Conservation (phyloP, 2,113 vertebrate genomes). For the Eidolon helvum region DNA sequence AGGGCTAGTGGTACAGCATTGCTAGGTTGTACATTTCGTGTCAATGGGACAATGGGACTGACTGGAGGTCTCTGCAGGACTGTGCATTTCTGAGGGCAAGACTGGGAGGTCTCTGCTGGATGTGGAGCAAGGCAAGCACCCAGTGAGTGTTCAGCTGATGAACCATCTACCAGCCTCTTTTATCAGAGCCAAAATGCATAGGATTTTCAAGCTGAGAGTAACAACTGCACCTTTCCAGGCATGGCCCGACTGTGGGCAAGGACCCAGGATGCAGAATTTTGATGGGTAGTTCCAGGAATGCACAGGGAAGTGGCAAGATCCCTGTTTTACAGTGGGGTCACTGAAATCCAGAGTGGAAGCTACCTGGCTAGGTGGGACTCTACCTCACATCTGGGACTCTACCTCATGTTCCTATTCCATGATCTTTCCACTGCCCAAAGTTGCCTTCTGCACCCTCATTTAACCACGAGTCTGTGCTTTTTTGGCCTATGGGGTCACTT, state of each 20-base stretch:
- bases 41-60: background rate
- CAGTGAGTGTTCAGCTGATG: background rate
- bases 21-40: background rate
- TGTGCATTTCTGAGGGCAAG: background rate
- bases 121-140: background rate
- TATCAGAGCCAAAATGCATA: background rate
- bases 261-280: background rate
- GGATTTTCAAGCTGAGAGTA: background rate
- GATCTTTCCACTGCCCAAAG: background rate
- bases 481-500: background rate
- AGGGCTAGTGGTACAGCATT: too few species aligned
- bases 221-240: background rate
- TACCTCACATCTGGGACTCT: background rate
- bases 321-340: background rate
- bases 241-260: background rate
- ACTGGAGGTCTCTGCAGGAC: background rate
- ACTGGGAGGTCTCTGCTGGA: background rate
- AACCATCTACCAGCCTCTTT: background rate
- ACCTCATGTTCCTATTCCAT: background rate
- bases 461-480: background rate
- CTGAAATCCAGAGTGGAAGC: background rate
- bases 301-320: background rate
- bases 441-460: background rate
- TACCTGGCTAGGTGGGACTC: background rate
- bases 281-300: background rate